These are phyloP conservation scores for Spermophilus dauricus DNA, from an alignment of 2,113 vertebrate genomes.

Conservation along the genomic window DNA sequence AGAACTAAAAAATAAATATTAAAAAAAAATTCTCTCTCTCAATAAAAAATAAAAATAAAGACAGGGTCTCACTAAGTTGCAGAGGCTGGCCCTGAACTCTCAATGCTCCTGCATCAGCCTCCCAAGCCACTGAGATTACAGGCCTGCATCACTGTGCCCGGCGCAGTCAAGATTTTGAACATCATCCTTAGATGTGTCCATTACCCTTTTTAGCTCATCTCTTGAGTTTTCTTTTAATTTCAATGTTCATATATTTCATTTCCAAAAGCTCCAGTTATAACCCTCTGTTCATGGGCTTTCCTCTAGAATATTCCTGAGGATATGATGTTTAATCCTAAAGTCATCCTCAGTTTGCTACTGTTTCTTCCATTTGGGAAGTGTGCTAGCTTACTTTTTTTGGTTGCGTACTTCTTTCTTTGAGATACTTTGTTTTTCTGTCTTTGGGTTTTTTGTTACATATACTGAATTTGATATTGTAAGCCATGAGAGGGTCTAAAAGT, in stretches of 20 bases:
- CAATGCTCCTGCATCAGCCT: no score
- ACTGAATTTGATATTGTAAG: conserved; percentile 3
- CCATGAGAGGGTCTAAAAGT: conserved; percentile 32
- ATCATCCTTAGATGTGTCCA: not conserved
- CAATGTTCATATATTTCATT: not conserved
- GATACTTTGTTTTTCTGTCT: not conserved
- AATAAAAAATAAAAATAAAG: no score
- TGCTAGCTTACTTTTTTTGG: conserved; percentile 14
- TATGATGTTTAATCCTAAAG: conserved; percentile 25
- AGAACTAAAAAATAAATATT: no score
- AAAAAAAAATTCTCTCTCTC: no score
- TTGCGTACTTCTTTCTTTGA: conserved; percentile 41
- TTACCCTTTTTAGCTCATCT: conserved; percentile 4
- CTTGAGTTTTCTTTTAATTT: conserved; percentile 23
- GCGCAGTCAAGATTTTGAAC: not conserved
- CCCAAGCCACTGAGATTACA: no score
- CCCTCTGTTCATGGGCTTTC: not conserved
- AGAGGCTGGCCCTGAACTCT: no score
- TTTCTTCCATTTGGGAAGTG: conserved; percentile 5
- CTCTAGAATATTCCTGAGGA: not conserved
- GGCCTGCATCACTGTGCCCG: no score
- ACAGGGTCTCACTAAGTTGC: no score
- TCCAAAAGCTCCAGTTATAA: conserved; percentile 48
- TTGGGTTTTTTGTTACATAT: conserved; percentile 25
- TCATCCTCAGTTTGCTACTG: conserved; percentile 20